Base-by-base conservation (phyloP, 2,888 invertebrate genomes). In the Quadriops clusia region DNA sequence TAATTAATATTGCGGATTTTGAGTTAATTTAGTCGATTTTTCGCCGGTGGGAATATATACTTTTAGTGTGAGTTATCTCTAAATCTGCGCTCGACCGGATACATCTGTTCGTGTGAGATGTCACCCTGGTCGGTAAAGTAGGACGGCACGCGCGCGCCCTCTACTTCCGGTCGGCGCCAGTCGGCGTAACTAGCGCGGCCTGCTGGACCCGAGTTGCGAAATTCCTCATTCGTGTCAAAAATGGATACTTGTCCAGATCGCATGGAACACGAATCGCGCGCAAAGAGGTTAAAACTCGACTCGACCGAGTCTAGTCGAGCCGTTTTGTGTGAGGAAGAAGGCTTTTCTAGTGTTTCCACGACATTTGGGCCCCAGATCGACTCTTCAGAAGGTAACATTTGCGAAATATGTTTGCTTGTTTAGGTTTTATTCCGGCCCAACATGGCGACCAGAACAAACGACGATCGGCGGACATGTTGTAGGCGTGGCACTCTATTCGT, bases 191-290 rank as follows among this genome's bases (percentile, higher is more conserved):
- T n/a, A n/a, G n/a, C n/a, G n/a, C n/a, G n/a, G n/a, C n/a, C n/a
- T n/a, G n/a, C n/a, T n/a, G n/a, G n/a, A n/a, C n/a, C n/a, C n/a
- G n/a, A n/a, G n/a, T n/a, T n/a, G n/a, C n/a, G n/a, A n/a, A n/a
- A n/a, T n/a, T n/a, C n/a, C n/a, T 55, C 54, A 57, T 58, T 59
- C 58, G 60, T 61, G 60, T 60, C 58, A 56, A 61, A 60, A 49
- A 61, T 61, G 61, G 60, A 60, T 53, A 54, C 60, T 54, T 50
- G 52, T 52, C 53, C 53, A 51, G 58, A 58, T 50, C 56, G 54
- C 46, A 49, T 49, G 46, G 57, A 58, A 56, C 56, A 58, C 53
- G 60, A 55, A 58, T 59, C 58, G 46, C 41, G 52, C 48, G 56
- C 56, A 44, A 61, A 61, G 53, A 48, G 60, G 41, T 50, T 54